Evolutionary conservation across 2,888 invertebrate genomes (phyloP).

Genomic region (Chirona hameri): DNA sequence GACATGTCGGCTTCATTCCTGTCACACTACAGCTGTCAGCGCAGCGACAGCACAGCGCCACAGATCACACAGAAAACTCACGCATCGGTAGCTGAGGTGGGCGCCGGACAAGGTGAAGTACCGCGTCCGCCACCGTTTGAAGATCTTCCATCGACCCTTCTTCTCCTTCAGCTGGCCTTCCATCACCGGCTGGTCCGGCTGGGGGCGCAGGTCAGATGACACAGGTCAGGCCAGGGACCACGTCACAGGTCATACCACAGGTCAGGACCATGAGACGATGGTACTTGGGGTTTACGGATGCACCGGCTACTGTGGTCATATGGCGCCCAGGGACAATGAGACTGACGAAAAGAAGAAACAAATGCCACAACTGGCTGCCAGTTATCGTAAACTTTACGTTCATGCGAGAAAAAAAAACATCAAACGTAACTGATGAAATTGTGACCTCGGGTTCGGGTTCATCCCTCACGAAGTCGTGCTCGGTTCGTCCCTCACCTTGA

Average conservation of each 20-base stretch:
- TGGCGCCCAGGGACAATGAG: too few species aligned
- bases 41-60: not conserved
- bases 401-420: too few species aligned
- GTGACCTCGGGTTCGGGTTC: too few species aligned
- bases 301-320: too few species aligned
- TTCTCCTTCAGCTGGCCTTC: constrained; percentile 89
- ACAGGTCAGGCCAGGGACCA: not conserved
- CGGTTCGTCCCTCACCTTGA: constrained; percentile 47
- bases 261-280: not conserved
- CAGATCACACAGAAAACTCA: not conserved
- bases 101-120: constrained; percentile 93
- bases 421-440: too few species aligned
- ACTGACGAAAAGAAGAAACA: too few species aligned
- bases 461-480: too few species aligned
- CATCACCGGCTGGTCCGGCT: constrained; percentile 78
- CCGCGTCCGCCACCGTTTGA: constrained; percentile 85
- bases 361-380: too few species aligned
- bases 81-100: constrained; percentile 77
- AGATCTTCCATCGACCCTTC: constrained; percentile 85
- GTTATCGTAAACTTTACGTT: too few species aligned
- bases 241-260: not conserved
- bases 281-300: too few species aligned
- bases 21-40: too few species aligned
- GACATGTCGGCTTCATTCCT: too few species aligned
- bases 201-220: constrained; percentile 41